Percentiles rank a stretch among this genome's conserved stretches.
These are phyloP conservation scores for Pteronotus mesoamericanus DNA, from an alignment of 2,797 vertebrate species.

Conservation along the genomic window DNA sequence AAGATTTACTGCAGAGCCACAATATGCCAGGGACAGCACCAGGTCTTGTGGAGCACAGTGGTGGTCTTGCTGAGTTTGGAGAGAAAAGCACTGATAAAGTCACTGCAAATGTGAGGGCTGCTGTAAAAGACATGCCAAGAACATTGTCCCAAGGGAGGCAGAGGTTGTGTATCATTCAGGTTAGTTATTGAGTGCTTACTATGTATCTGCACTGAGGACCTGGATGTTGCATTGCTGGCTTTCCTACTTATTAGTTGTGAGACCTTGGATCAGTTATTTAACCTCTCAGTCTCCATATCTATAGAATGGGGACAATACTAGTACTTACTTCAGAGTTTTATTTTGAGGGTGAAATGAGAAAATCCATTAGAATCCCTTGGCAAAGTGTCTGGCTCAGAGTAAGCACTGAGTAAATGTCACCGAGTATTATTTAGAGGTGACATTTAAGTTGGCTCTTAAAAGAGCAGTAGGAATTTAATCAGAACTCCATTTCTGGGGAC, in stretches of 20 bases:
- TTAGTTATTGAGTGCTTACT: not conserved
- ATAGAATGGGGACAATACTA: constrained; percentile 51
- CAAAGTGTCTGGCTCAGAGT: constrained; percentile 61
- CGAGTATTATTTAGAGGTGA: constrained; percentile 67
- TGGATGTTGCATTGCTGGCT: not conserved
- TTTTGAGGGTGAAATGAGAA: constrained; percentile 45
- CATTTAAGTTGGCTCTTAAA: constrained; percentile 72
- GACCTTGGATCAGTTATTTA: not conserved
- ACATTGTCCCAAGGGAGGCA: not conserved
- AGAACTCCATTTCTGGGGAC: constrained; percentile 54
- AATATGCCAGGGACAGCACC: not conserved
- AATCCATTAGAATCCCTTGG: constrained; percentile 50
- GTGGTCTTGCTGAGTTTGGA: not conserved
- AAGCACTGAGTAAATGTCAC: constrained; percentile 66
- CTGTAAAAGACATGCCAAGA: not conserved
- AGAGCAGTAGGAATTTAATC: constrained; percentile 65
- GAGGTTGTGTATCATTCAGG: not conserved
- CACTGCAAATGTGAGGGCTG: not conserved
- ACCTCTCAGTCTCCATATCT: constrained; percentile 57
- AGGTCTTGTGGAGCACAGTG: not conserved
- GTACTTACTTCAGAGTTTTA: not conserved
- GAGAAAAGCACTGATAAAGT: not conserved
- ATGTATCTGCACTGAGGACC: not conserved
- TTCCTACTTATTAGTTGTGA: not conserved
- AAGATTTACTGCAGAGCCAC: not conserved